These are phyloP conservation scores for Ciconia nigra DNA, from an alignment of 2,797 vertebrate genomes.

Conservation along the genomic window DNA sequence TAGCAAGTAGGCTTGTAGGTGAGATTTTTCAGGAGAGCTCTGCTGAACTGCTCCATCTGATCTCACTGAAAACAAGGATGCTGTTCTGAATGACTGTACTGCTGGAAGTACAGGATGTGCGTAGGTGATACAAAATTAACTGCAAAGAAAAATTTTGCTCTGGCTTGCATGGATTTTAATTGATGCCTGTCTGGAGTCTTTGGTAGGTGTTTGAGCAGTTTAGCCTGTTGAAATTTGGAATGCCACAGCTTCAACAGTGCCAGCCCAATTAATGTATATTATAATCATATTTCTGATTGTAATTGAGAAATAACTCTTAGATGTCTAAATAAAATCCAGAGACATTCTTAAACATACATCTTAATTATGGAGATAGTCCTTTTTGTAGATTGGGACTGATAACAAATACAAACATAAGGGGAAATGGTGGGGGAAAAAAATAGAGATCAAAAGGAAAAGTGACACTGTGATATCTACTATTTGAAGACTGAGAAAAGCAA, in stretches of 20 bases:
- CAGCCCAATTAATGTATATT: neutral
- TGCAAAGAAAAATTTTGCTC: neutral
- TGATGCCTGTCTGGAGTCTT: neutral
- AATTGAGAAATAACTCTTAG: neutral
- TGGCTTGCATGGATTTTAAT: neutral
- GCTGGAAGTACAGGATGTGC: neutral
- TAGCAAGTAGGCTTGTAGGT: fast-evolving
- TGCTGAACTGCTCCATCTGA: neutral
- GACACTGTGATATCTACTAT: neutral
- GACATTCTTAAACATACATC: neutral
- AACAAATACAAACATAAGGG: neutral
- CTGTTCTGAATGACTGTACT: neutral
- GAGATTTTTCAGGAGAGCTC: neutral
- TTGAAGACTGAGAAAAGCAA: neutral
- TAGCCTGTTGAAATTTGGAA: neutral
- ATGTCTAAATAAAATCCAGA: neutral
- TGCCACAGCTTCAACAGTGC: neutral
- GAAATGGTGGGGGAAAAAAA: neutral
- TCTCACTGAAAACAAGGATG: neutral
- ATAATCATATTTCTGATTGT: neutral
- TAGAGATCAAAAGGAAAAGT: neutral
- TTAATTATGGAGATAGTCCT: neutral
- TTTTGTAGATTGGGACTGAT: neutral
- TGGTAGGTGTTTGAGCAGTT: neutral
- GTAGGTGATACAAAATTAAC: neutral